Base-by-base conservation (phyloP, 2,888 invertebrate genomes). In the Parnassius apollo region DNA sequence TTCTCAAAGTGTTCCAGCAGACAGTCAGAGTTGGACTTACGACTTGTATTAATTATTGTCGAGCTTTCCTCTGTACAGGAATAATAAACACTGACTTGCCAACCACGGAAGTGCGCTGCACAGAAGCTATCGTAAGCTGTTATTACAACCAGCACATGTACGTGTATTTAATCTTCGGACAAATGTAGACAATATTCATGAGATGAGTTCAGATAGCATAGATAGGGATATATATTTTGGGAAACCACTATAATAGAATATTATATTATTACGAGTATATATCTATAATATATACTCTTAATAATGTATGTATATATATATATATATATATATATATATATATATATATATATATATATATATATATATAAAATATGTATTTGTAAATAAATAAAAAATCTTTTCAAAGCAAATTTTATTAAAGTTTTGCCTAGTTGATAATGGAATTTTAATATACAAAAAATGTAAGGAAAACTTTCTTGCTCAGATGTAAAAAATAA, bases 1-100 rank as follows among this genome's bases (percentile, higher is more conserved):
- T 75, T 77, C 74, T 72, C 78, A 76, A 78, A 84, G 80, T 78
- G 81, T 77, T 81, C 79, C 81, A 70, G 68, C 68, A 67, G 76
- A 73, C 70, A 77, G 75, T 76, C 77, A 75, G 77, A 80, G 76
- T 85, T 80, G 70, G 73, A 71, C 51, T 57, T 61, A 64, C 61
- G 59, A 72, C 73, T 74, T 70, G 72, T 73, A 75, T 74, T 75
- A 75, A 75, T 75, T 76, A 75, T 76, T 66, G 68, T 69, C 69
- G 68, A 67, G 68, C 66, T 68, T 69, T 64, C 62, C 61, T 62
- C 60, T 52, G 52, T 57, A 53, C 53, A 60, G 65, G 62, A 70
- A 70, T 68, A 67, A 67, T 68, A 70, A 69, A 70, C 69, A 66
- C 56, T 62, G 66, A 65, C 65, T 66, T 66, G 54, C 57, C 61